These are phyloP conservation scores for Poecilia wingei DNA, from an alignment of 2,797 vertebrate genomes.

Conservation along the genomic window DNA sequence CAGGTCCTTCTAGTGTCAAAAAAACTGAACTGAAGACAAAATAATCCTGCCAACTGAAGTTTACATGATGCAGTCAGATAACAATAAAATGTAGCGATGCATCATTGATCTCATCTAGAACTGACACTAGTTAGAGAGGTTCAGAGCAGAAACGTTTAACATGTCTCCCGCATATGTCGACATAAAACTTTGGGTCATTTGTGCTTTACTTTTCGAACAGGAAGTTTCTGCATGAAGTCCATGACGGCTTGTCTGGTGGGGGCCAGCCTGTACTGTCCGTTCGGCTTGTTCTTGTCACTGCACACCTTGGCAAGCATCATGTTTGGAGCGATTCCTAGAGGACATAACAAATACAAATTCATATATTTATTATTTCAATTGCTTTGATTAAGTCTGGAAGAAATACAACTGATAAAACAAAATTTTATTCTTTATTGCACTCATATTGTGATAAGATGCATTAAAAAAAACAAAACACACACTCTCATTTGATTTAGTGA, in stretches of 20 bases:
- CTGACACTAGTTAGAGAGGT: not conserved
- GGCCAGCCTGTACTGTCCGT: constrained; percentile 90
- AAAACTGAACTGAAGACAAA: not conserved
- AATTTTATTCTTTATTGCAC: not conserved
- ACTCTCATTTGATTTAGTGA: no score
- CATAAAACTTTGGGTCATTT: constrained; percentile 15
- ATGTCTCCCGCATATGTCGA: not conserved
- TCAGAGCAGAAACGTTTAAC: not conserved
- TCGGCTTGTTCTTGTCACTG: constrained; percentile 97
- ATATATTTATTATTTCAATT: not conserved
- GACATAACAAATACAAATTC: constrained; percentile 17
- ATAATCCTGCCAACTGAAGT: not conserved
- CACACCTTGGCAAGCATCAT: constrained; percentile 97
- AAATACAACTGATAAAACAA: not conserved
- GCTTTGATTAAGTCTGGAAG: not conserved
- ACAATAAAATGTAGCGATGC: not conserved
- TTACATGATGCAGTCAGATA: not conserved
- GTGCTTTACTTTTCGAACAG: constrained; percentile 91
- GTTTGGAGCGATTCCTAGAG: constrained; percentile 95
- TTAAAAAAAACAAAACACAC: no score
- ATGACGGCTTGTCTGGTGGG: constrained; percentile 86
- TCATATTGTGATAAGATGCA: no score
- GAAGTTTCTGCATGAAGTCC: constrained; percentile 90
- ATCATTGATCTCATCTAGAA: not conserved
- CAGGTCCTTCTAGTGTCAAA: not conserved